These are phyloP conservation scores for Galleria mellonella DNA, from an alignment of 1,140 invertebrate genomes.

Conservation along the genomic window DNA sequence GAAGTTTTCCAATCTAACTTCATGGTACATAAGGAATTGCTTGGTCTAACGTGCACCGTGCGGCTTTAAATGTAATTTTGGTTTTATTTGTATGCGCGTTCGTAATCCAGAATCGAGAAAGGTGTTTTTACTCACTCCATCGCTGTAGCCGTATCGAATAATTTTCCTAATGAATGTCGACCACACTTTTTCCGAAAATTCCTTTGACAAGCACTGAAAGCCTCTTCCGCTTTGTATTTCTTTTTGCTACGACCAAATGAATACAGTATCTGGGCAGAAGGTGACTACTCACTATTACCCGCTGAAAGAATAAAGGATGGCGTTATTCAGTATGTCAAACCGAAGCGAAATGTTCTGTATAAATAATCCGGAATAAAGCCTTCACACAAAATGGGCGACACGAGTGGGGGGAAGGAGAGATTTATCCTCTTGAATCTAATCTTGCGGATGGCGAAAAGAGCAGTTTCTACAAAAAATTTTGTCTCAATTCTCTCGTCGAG, in stretches of 20 bases:
- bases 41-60: slow-evolving; percentile 18
- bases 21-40: slow-evolving; percentile 43
- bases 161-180: slow-evolving; percentile 1
- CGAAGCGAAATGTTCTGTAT: slow-evolving; percentile 54
- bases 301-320: slow-evolving; percentile 39
- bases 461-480: slow-evolving; percentile 47
- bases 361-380: slow-evolving; percentile 66
- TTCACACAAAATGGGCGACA: slow-evolving; percentile 55
- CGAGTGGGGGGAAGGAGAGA: slow-evolving; percentile 49
- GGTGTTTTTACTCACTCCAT: background rate
- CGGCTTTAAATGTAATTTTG: slow-evolving; percentile 22
- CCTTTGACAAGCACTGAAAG: slow-evolving; percentile 4
- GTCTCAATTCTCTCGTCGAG: slow-evolving; percentile 34
- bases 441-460: slow-evolving; percentile 61
- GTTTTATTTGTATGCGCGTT: background rate
- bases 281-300: slow-evolving; percentile 16
- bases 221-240: slow-evolving; percentile 8
- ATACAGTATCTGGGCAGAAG: slow-evolving; percentile 8
- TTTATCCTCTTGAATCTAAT: slow-evolving; percentile 69
- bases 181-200: background rate
- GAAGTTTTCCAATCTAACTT: slow-evolving; percentile 60
- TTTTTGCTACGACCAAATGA: slow-evolving; percentile 1
- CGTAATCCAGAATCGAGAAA: too few relatives aligned
- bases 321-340: slow-evolving; percentile 52
- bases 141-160: background rate